Evolutionary conservation across 2,797 vertebrate genomes (phyloP), one percentile per base, ranked within the genome.

Genomic region (Fistularia tabacaria): DNA sequence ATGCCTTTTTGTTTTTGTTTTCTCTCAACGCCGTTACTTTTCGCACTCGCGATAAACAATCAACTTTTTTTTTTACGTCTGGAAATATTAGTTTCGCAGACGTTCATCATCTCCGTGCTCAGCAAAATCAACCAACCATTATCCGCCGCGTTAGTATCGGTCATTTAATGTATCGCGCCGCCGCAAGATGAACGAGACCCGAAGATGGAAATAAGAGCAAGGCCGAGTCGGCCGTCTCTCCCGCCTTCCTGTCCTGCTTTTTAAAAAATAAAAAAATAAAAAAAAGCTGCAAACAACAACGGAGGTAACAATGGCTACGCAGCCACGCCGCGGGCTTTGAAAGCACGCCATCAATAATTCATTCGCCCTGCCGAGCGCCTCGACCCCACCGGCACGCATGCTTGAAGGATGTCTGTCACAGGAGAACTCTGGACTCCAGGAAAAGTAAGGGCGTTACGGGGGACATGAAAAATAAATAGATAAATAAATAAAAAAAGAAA

Each of bases 321-420:
- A 54, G 64, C 71, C 81, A 83, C 40, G 73, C 69, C 63, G 67
- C 1, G 10, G 62, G 64, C 80, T 81, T 80, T 85, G 69, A 81
- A 74, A 81, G 80, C 73, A 64, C 62, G 59, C 67, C 73, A 81
- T 87, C 77, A 82, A 87, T 86, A 81, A 86, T 83, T 67, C 25
- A 86, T 74, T 60, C 66, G 49, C 12, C 76, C 66, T 60, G 75
- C 66, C 63, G 73, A 77, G 68, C 66, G 85, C 58, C 62, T 72
- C 66, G 49, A 66, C 61, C 46, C 50, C 14, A n/a, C 25, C 25
- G 37, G 69, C 79, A 65, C 40, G 54, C 76, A 78, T 1, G 40
- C 78, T 59, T 45, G 60, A 73, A 47, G 51, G 39, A 36, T 56
- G 74, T 73, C 71, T 51, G 58, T 81, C 72, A 73, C 58, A 52